These are phyloP conservation scores for Semicossyphus pulcher DNA, from an alignment of 2,113 vertebrate species.

Conservation along the genomic window DNA sequence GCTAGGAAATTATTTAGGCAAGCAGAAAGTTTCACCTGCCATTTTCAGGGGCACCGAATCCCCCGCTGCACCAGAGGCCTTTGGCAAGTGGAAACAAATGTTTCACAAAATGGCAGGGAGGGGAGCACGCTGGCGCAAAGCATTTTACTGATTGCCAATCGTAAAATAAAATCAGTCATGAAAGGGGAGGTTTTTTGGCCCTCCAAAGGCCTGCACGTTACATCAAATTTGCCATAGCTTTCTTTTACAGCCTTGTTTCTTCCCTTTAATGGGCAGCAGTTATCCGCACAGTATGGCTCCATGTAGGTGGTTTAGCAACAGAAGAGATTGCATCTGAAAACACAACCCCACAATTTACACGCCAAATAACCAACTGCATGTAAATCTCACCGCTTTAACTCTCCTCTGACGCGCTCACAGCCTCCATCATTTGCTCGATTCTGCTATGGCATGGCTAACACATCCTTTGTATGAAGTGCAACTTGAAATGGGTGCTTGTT, in stretches of 20 bases:
- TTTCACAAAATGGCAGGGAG: conserved; percentile 83
- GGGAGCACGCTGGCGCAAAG: conserved; percentile 86
- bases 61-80: conserved; percentile 81
- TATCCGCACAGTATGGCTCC: conserved; percentile 78
- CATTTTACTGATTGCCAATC: conserved; percentile 89
- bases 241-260: conserved; percentile 87
- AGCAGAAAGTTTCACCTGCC: conserved; percentile 83
- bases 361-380: conserved; percentile 76
- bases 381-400: conserved; percentile 83
- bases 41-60: conserved; percentile 80
- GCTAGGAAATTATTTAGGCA: conserved; percentile 86
- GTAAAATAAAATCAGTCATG: conserved; percentile 90
- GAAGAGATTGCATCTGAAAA: conserved; percentile 66
- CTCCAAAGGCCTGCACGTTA: conserved; percentile 78
- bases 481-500: conserved; percentile 79
- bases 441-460: conserved; percentile 44
- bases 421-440: conserved; percentile 51
- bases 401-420: conserved; percentile 36
- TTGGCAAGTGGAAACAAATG: conserved; percentile 85
- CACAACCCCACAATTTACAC: conserved; percentile 80
- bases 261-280: conserved; percentile 86
- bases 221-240: conserved; percentile 84
- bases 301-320: conserved; percentile 71
- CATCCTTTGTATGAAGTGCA: conserved; percentile 84
- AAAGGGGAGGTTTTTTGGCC: conserved; percentile 84